Base-by-base conservation (phyloP, 2,888 invertebrate genomes). In the Lepidonotus clava region DNA sequence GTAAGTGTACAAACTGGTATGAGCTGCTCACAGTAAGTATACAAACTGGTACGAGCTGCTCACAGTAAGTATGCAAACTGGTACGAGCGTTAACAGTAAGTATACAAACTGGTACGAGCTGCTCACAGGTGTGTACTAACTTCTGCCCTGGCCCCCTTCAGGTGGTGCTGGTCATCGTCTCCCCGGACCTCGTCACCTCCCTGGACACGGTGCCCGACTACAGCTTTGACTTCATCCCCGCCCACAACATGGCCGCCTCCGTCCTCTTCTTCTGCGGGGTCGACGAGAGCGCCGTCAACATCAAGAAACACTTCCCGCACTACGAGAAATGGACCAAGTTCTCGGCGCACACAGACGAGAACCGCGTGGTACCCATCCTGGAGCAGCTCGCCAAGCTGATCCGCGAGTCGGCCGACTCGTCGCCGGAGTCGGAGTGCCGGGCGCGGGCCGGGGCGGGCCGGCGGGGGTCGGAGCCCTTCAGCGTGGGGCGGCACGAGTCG, bases 191-290 rank as follows among this genome's bases (percentile, higher is more conserved):
- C 36, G 36, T 71, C 36, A 38, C 34, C 36, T 21, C 4, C 5
- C 38, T 71, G 36, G 71, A 34, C n/a, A 34, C 36, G 36, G 18
- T 71, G 36, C 18, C 34, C 71, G 36, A 34, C 36, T 71, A 71
- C 71, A 36, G 21, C 36, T 71, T 71, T n/a, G 71, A 71, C 71
- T 71, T 34, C 14, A 21, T 71, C 14, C 36, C 71, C 18, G 21
- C 18, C n/a, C 18, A 38, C 4, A 38, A 2, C 71, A 71, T 71
- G 71, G 34, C 71, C 14, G 71, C 36, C 4, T 34, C 71, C 18
- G 36, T 71, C 36, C 71, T 71, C 36, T 71, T 71, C 71, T 71
- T 71, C 71, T 71, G 71, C 24, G 71, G 71, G 36, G 71, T 71
- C 36, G 71, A 71, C n/a, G 71, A 71, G 71, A 21, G 71, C 5